Percentiles rank a stretch among this genome's conserved stretches.
These are phyloP conservation scores for Drosophila lowei DNA, from an alignment of 1,140 invertebrate genomes.

Conservation along the genomic window DNA sequence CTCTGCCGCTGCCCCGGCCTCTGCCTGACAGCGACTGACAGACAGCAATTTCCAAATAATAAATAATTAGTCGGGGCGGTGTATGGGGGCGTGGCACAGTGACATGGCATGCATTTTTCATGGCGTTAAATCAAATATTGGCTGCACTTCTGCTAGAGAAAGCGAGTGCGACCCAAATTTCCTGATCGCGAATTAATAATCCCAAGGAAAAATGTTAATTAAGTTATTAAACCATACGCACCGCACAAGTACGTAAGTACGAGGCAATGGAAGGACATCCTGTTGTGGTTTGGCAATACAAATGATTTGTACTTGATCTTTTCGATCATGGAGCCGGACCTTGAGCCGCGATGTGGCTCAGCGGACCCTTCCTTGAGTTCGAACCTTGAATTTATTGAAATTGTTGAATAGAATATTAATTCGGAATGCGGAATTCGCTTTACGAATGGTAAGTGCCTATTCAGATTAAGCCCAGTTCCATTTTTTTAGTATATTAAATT, in stretches of 20 bases:
- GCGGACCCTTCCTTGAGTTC: no score
- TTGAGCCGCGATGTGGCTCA: no score
- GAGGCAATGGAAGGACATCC: background rate
- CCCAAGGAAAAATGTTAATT: constrained; percentile 30
- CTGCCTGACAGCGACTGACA: constrained; percentile 72
- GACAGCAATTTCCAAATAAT: constrained; percentile 82
- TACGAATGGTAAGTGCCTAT: no score
- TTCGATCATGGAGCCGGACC: no score
- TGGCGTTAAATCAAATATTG: constrained; percentile 77
- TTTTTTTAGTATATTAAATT: no score
- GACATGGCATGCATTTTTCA: constrained; percentile 69
- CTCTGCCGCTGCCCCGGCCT: constrained; percentile 28
- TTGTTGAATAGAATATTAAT: no score
- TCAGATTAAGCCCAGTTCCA: no score
- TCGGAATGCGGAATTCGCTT: no score
- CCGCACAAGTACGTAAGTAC: no score
- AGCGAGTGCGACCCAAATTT: constrained; percentile 63
- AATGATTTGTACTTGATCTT: no score
- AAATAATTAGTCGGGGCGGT: constrained; percentile 73
- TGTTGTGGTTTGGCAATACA: no score
- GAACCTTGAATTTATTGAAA: no score
- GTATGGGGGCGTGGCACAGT: constrained; percentile 60
- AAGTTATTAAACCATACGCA: constrained; percentile 29
- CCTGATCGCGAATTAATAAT: constrained; percentile 24
- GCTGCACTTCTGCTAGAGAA: constrained; percentile 54